These are phyloP conservation scores for Poeciliopsis gracilis DNA, from an alignment of 2,797 vertebrate species.

Conservation along the genomic window DNA sequence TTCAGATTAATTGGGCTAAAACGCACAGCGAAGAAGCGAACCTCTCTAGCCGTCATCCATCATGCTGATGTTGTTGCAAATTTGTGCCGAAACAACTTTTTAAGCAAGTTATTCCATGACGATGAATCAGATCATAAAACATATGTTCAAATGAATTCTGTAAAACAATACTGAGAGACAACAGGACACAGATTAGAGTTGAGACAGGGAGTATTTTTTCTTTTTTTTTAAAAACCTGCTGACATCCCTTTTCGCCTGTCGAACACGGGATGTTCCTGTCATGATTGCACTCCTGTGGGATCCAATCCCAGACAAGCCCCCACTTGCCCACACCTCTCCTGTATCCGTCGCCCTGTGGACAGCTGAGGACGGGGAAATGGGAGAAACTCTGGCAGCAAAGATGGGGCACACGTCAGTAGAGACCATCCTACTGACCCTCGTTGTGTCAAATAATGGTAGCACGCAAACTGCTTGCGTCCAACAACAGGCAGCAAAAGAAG, in stretches of 20 bases:
- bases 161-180: neutral
- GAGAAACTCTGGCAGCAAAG: conserved; percentile 39
- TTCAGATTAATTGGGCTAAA: neutral
- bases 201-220: conserved; percentile 45
- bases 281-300: conserved; percentile 55
- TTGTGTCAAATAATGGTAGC: neutral
- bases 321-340: conserved; percentile 47
- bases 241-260: conserved; percentile 56
- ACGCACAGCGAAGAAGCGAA: neutral
- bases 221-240: conserved; percentile 54
- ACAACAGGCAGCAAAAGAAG: neutral
- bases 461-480: neutral
- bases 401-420: conserved; percentile 19
- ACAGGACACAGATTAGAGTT: conserved; percentile 25
- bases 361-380: conserved; percentile 47
- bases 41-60: neutral
- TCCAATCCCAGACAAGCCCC: conserved; percentile 61
- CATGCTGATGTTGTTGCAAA: neutral
- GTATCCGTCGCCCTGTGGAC: conserved; percentile 29
- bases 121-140: neutral
- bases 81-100: neutral
- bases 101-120: neutral
- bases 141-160: neutral
- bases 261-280: conserved; percentile 46
- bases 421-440: neutral